phyloP scores from a whole-genome alignment of 1,140 invertebrate genomes.

The Euura saliciscinereae region DNA sequence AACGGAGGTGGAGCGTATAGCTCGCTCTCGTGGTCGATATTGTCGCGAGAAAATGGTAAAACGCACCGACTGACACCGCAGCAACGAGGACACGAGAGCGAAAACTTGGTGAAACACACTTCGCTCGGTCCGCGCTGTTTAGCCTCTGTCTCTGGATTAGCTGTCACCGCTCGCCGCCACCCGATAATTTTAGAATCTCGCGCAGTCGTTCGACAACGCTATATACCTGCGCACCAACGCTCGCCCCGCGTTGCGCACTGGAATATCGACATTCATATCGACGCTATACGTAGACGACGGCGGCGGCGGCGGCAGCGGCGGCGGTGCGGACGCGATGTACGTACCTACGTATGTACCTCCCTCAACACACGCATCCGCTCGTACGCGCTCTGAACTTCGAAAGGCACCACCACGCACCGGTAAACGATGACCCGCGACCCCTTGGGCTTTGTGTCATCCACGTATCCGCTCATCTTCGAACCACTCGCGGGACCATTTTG shows the following conservation, averaged over 20 bases:
- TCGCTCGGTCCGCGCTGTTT: slow-evolving; percentile 14
- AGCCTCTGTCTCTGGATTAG: slow-evolving; percentile 32
- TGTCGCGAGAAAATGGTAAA: slow-evolving; percentile 55
- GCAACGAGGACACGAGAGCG: slow-evolving; percentile 25
- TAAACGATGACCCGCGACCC: neutral
- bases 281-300: neutral
- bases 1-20: slow-evolving; percentile 8
- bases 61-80: slow-evolving; percentile 50
- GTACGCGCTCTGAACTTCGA: neutral
- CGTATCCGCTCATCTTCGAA: no score
- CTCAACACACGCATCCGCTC: neutral
- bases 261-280: slow-evolving; percentile 50
- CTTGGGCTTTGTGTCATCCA: no score
- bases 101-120: slow-evolving; percentile 43
- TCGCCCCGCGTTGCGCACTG: slow-evolving; percentile 52
- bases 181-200: slow-evolving; percentile 57
- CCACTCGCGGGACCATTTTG: no score
- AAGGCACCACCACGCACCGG: neutral
- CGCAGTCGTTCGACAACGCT: slow-evolving; percentile 40
- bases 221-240: slow-evolving; percentile 38
- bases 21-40: neutral
- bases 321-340: slow-evolving; percentile 8
- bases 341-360: neutral
- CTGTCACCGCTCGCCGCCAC: slow-evolving; percentile 24
- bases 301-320: neutral